phyloP scores from a whole-genome alignment of 2,797 vertebrate species.

The Oceanodroma leucorhoa region DNA sequence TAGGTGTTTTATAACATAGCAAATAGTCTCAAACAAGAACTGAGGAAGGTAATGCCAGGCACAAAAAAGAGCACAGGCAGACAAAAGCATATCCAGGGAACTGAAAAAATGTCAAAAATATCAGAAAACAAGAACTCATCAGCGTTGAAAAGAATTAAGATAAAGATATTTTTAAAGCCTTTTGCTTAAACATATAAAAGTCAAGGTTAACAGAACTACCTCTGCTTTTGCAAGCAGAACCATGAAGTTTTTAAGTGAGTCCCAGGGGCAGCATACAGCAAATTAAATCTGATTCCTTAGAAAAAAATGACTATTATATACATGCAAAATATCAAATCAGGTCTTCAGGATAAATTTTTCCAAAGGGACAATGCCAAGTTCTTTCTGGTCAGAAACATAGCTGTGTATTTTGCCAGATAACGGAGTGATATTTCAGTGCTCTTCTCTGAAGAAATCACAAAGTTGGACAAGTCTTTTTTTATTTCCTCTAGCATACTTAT shows the following conservation, averaged over 20 bases:
- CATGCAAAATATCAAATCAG: not conserved
- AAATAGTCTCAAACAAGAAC: not conserved
- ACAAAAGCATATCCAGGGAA: conserved; percentile 54
- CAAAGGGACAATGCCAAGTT: conserved; percentile 44
- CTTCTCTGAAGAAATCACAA: not conserved
- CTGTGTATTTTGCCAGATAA: not conserved
- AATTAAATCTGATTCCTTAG: not conserved
- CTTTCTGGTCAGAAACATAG: not conserved
- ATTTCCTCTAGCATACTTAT: not conserved
- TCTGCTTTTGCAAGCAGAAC: not conserved
- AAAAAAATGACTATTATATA: not conserved
- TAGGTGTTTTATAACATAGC: not conserved
- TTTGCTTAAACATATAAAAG: not conserved
- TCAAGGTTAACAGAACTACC: not conserved
- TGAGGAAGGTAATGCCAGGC: not conserved
- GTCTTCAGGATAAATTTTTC: not conserved
- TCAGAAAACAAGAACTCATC: not conserved
- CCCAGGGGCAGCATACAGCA: not conserved
- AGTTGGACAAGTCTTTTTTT: not conserved
- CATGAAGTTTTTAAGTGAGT: not conserved
- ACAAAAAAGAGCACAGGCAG: not conserved
- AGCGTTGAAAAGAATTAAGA: not conserved
- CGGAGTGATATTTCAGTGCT: not conserved
- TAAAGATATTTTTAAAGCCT: not conserved
- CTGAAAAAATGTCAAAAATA: not conserved